phyloP scores from a whole-genome alignment of 2,113 vertebrate genomes.

The Electrona antarctica region DNA sequence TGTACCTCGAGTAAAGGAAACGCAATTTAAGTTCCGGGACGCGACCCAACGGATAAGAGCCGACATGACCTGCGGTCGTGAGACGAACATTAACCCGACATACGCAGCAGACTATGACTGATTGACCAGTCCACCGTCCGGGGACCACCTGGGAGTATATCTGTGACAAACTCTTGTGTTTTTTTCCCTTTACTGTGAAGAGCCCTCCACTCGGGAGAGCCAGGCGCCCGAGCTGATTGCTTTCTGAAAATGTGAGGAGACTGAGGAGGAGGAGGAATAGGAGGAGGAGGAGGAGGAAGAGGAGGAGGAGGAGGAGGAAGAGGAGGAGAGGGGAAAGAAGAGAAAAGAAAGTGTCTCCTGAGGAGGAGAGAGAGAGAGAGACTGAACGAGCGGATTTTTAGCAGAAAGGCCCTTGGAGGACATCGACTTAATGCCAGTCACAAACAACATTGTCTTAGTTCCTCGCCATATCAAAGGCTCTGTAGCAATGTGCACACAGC shows the following conservation, averaged over 20 bases:
- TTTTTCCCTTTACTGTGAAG: neutral
- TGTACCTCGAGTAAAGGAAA: slow-evolving; percentile 32
- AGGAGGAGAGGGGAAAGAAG: neutral
- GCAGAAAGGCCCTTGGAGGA: slow-evolving; percentile 27
- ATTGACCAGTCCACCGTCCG: neutral
- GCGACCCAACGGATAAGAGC: slow-evolving; percentile 18
- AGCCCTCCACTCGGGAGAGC: neutral
- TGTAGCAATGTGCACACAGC: slow-evolving; percentile 32
- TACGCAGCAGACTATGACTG: neutral
- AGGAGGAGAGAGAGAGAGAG: no score
- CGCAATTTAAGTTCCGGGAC: slow-evolving; percentile 29
- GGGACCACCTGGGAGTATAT: neutral
- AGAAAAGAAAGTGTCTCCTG: slow-evolving; percentile 1
- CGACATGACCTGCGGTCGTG: neutral
- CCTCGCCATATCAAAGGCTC: slow-evolving; percentile 43
- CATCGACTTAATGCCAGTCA: slow-evolving; percentile 22
- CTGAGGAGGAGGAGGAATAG: neutral
- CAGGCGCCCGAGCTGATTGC: neutral
- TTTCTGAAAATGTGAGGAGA: neutral
- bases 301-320: neutral
- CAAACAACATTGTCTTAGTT: slow-evolving; percentile 46
- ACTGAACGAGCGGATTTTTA: slow-evolving; percentile 3
- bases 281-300: neutral
- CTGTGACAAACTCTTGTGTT: neutral
- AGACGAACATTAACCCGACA: slow-evolving; percentile 9